Evolutionary conservation across 2,113 vertebrate species (phyloP).

Genomic region (Phasianus colchicus): DNA sequence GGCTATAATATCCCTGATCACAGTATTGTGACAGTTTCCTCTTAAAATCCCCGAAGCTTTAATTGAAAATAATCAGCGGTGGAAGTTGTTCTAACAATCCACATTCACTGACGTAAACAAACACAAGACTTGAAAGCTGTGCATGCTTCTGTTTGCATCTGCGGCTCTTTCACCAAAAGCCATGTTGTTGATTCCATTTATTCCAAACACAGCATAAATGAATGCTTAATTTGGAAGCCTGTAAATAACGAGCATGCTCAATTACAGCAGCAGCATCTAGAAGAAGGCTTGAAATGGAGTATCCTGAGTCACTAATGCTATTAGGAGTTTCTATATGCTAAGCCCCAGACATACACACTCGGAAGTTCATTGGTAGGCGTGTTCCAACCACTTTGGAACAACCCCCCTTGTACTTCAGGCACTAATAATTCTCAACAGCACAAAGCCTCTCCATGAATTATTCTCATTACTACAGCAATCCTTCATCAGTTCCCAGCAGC

Average conservation of each 20-base stretch:
- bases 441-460: constrained; percentile 8
- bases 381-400: background rate
- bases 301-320: constrained; percentile 34
- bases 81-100: constrained; percentile 54
- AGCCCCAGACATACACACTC: background rate
- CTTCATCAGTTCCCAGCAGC: background rate
- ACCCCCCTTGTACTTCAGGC: background rate
- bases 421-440: background rate
- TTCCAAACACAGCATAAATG: constrained; percentile 75
- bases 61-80: constrained; percentile 64
- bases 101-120: constrained; percentile 67
- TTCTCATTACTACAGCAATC: background rate
- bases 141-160: constrained; percentile 68
- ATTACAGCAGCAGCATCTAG: constrained; percentile 52
- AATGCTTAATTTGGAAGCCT: constrained; percentile 73
- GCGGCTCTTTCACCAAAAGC: constrained; percentile 64
- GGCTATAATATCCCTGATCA: constrained; percentile 54
- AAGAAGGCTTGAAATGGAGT: constrained; percentile 40
- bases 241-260: constrained; percentile 72
- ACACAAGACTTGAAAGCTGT: constrained; percentile 64
- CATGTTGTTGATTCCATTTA: constrained; percentile 75
- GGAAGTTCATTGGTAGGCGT: background rate
- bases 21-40: constrained; percentile 66
- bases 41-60: constrained; percentile 58
- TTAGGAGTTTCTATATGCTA: constrained; percentile 31